Evolutionary conservation across 92 coral and sea anemone species (phyloP).

Genomic region (Epizoanthus fatuus): DNA sequence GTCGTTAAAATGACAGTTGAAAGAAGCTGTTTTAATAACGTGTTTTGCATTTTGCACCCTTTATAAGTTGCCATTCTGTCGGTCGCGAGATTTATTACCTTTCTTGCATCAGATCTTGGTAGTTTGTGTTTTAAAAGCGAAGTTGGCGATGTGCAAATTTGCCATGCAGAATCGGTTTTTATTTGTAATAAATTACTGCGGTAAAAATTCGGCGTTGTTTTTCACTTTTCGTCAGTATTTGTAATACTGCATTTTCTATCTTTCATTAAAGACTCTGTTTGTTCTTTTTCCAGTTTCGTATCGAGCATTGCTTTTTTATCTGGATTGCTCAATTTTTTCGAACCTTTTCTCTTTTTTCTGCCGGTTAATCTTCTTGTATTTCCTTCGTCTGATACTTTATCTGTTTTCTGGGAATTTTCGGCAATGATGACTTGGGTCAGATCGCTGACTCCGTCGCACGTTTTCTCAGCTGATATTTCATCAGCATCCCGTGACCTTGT

Average conservation of each 20-base stretch:
- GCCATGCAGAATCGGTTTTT: too few relatives aligned
- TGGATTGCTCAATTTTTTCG: background rate
- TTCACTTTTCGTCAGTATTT: too few relatives aligned
- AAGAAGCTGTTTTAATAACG: too few relatives aligned
- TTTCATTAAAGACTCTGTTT: slow-evolving; percentile 15
- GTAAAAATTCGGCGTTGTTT: too few relatives aligned
- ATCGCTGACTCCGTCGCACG: background rate
- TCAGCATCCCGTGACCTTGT: background rate
- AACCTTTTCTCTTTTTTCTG: background rate
- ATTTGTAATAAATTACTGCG: too few relatives aligned
- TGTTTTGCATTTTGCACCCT: too few relatives aligned
- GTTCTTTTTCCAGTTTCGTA: background rate
- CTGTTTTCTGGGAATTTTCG: background rate
- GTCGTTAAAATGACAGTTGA: too few relatives aligned
- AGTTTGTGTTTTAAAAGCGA: too few relatives aligned
- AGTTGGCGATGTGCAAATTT: too few relatives aligned
- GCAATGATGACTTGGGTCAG: background rate
- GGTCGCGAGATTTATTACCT: too few relatives aligned
- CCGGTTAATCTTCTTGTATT: background rate
- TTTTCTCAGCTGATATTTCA: background rate
- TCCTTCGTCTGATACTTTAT: background rate
- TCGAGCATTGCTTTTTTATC: background rate
- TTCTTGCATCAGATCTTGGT: too few relatives aligned
- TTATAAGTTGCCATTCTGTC: too few relatives aligned
- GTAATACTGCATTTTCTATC: background rate